Evolutionary conservation across 2,113 vertebrate species (phyloP).

Genomic region (Mionectes macconnelli): DNA sequence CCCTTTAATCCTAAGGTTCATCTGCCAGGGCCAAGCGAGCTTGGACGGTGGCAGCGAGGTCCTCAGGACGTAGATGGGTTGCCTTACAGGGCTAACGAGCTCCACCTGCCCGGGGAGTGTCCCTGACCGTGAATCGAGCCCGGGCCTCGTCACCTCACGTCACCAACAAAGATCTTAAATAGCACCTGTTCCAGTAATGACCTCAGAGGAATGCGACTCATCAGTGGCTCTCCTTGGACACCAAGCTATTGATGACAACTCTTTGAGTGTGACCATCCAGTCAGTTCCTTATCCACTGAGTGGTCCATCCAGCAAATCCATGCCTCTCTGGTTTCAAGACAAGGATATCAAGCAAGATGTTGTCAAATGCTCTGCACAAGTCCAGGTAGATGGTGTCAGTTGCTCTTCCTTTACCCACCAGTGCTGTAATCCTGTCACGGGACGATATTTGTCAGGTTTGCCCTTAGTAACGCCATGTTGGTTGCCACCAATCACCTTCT

Average conservation of each 20-base stretch:
- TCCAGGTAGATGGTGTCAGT: background rate
- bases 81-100: too few species aligned
- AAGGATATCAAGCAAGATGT: background rate
- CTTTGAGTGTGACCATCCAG: background rate
- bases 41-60: too few species aligned
- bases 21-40: too few species aligned
- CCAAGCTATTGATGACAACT: background rate
- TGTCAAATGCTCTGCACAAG: background rate
- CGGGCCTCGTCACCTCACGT: too few species aligned
- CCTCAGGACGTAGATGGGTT: too few species aligned
- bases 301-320: background rate
- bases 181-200: fast-evolving
- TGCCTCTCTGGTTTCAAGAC: background rate
- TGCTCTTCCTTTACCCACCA: background rate
- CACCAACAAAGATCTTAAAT: fast-evolving
- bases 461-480: background rate
- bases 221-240: background rate
- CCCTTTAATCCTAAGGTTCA: too few species aligned
- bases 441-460: background rate
- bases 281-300: background rate
- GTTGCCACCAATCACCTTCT: background rate
- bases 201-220: background rate
- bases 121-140: too few species aligned
- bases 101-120: too few species aligned
- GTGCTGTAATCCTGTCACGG: background rate